phyloP scores from a whole-genome alignment of 1,140 invertebrate species.

The Drosophila novamexicana region DNA sequence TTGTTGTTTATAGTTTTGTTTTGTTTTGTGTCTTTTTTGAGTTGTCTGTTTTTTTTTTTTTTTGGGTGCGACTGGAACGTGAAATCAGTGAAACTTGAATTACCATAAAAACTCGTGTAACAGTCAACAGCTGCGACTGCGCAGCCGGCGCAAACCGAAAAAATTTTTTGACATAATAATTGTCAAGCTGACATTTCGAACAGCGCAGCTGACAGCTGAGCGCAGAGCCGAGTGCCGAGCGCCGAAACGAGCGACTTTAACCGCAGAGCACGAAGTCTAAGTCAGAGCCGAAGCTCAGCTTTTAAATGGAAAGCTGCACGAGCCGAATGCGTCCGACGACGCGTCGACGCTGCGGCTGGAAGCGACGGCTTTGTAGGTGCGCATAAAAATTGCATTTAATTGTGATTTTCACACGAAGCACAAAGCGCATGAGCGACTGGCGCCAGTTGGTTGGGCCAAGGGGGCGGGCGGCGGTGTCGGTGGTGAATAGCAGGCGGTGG shows the following conservation, averaged over 20 bases:
- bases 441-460: conserved; percentile 31
- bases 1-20: conserved; percentile 11
- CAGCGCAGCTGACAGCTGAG: conserved; percentile 76
- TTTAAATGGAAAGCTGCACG: conserved; percentile 46
- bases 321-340: conserved; percentile 38
- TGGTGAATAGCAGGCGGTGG: conserved; percentile 27
- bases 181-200: conserved; percentile 84
- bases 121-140: conserved; percentile 73
- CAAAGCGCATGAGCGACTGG: conserved; percentile 74
- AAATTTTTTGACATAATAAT: conserved; percentile 83
- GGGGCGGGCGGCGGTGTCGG: not conserved
- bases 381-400: conserved; percentile 83
- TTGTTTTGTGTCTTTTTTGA: conserved; percentile 22
- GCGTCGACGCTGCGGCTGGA: conserved; percentile 15
- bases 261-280: conserved; percentile 5
- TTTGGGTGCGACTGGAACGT: conserved; percentile 76
- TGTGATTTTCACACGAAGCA: conserved; percentile 84
- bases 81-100: conserved; percentile 83
- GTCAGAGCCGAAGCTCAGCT: conserved; percentile 17
- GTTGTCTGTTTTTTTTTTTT: not conserved
- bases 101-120: conserved; percentile 82
- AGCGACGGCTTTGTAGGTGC: conserved; percentile 67
- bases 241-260: conserved; percentile 13
- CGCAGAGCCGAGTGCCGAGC: conserved; percentile 12
- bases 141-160: conserved; percentile 55